These are phyloP conservation scores for Charanyca ferruginea DNA, from an alignment of 2,888 invertebrate genomes.

Conservation along the genomic window DNA sequence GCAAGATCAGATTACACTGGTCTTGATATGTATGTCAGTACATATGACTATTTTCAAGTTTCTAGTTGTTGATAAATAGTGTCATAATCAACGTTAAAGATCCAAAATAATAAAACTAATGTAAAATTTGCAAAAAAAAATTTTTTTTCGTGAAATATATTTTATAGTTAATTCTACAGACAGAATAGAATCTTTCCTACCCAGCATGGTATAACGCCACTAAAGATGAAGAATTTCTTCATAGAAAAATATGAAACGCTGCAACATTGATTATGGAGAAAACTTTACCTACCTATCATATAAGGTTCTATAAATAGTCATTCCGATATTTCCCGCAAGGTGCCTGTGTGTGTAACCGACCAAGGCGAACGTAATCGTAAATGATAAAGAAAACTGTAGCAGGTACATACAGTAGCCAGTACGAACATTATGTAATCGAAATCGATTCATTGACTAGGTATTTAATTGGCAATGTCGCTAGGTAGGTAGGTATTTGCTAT, in stretches of 20 bases:
- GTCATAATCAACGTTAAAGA: too few species aligned
- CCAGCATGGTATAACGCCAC: not conserved
- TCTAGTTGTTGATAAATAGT: too few species aligned
- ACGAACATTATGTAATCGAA: constrained; percentile 10
- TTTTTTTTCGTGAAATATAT: too few species aligned
- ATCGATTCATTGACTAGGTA: not conserved
- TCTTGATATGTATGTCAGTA: too few species aligned
- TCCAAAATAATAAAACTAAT: too few species aligned
- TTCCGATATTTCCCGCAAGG: constrained; percentile 22
- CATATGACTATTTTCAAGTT: too few species aligned
- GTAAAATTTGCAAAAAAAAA: too few species aligned
- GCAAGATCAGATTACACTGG: too few species aligned
- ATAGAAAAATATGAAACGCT: not conserved
- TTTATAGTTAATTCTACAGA: too few species aligned
- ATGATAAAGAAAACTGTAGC: constrained; percentile 27
- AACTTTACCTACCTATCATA: constrained; percentile 1
- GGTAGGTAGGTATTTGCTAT: too few species aligned
- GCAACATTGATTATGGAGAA: constrained; percentile 31
- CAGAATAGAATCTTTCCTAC: not conserved
- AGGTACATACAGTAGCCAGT: too few species aligned
- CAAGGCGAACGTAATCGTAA: constrained; percentile 27
- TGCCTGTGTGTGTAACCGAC: constrained; percentile 13
- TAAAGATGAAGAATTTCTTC: not conserved
- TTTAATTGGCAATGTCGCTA: too few species aligned
- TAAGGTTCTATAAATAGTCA: constrained; percentile 19